Conservation (phyloP, 1,140 invertebrate genomes). For the Aphidius ervi region DNA sequence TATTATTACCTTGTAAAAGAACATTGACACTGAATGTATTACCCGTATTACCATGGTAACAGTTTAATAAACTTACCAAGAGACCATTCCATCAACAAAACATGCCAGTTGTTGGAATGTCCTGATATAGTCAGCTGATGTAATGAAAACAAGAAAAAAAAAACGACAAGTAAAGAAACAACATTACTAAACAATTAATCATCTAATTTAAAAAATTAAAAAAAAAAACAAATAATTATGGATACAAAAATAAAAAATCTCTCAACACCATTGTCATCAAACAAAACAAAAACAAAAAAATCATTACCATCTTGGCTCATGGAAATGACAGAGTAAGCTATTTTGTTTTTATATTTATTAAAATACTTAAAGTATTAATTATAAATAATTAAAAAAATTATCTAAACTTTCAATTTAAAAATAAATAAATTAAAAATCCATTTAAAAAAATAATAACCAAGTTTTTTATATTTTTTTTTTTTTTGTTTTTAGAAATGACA, state of each 20-base stretch:
- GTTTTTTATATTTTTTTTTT: constrained; percentile 6
- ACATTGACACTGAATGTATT: constrained; percentile 1
- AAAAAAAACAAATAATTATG: not conserved
- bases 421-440: constrained; percentile 7
- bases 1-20: not conserved
- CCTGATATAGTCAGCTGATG: not conserved
- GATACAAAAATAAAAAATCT: not conserved
- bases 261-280: not conserved
- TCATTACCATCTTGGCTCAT: constrained; percentile 34
- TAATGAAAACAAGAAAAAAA: too few relatives aligned
- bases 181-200: too few relatives aligned
- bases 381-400: too few relatives aligned
- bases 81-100: not conserved
- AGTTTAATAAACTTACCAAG: not conserved
- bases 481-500: constrained; percentile 14
- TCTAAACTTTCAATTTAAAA: too few relatives aligned
- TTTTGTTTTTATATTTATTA: constrained; percentile 1
- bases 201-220: not conserved
- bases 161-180: too few relatives aligned
- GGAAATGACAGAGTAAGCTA: constrained; percentile 35
- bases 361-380: too few relatives aligned
- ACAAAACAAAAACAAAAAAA: not conserved
- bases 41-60: not conserved
- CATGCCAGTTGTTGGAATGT: not conserved
- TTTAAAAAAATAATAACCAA: constrained; percentile 2